phyloP scores from a whole-genome alignment of 2,797 vertebrate species.

The Megaceryle alcyon region DNA sequence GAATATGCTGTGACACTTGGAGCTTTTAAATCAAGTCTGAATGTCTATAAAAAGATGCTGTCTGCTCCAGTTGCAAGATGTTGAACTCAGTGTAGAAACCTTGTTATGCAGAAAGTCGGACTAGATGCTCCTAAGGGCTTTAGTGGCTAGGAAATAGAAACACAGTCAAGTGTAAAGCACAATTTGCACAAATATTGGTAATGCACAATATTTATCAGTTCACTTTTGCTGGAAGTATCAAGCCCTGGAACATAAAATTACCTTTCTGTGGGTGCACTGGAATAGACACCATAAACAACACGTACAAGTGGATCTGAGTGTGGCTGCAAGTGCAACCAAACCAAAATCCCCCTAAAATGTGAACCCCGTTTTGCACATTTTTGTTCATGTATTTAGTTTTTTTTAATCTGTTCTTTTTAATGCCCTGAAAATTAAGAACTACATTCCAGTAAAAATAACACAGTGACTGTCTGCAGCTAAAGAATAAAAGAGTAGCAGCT shows the following conservation, averaged over 20 bases:
- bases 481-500: not conserved
- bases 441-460: not conserved
- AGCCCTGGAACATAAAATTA: not conserved
- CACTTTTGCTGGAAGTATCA: not conserved
- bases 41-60: not conserved
- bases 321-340: not conserved
- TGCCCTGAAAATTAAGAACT: not conserved
- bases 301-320: not conserved
- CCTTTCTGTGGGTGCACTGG: not conserved
- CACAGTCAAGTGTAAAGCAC: not conserved
- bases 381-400: not conserved
- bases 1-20: not conserved
- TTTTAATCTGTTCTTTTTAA: not conserved
- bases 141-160: not conserved
- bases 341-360: not conserved
- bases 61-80: not conserved
- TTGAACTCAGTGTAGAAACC: not conserved
- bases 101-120: not conserved
- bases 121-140: not conserved
- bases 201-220: not conserved
- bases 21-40: not conserved
- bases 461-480: not conserved
- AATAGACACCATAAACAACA: not conserved
- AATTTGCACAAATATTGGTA: not conserved
- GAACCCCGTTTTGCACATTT: not conserved